Evolutionary conservation across 2,797 vertebrate species (phyloP), one percentile per base, ranked within the genome.

Genomic region (Siniperca undulata): DNA sequence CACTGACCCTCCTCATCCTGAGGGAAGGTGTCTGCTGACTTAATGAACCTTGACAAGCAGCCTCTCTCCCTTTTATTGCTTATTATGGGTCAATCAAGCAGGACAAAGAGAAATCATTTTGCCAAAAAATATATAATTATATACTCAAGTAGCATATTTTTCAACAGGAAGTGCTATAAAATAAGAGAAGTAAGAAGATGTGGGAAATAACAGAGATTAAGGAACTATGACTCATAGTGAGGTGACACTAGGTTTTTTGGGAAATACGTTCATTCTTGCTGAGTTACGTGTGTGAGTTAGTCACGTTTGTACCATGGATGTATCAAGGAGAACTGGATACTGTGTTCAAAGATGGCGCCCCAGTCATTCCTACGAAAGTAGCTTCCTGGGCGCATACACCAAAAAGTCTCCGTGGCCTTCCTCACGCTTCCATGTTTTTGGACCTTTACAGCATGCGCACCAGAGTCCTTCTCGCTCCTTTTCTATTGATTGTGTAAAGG

Each of bases 11-110:
- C 61, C 67, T 42, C 77, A 50, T 91, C 84, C 88, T 48, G 19
- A 74, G 88, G 86, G 86, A 88, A 85, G 85, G 80, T 87, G 85
- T 88, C 82, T 68, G 69, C 42, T 87, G 89, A 91, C 70, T 89
- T 86, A 89, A 92, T 83, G 68, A 85, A 91, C 88, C 88, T 86
- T 67, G 81, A 87, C 85, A 89, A 85, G 81, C 81, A 80, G 81
- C 81, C 77, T 85, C 44, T 60, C 75, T 79, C 53, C 14, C 58
- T 71, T 83, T 81, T 77, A 78, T 80, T 73, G 70, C 77, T 76
- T 86, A 71, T 87, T 77, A 64, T 85, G 85, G 81, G 64, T 84
- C 90, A 86, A 87, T 91, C 78, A 89, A 48, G 64, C 64, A 38
- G 70, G 38, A 77, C 70, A 73, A 78, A 65, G 46, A 72, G 4